Evolutionary conservation across 1,140 invertebrate species (phyloP), one percentile per base, ranked within the genome.

Genomic region (Cataglyphis hispanica): DNA sequence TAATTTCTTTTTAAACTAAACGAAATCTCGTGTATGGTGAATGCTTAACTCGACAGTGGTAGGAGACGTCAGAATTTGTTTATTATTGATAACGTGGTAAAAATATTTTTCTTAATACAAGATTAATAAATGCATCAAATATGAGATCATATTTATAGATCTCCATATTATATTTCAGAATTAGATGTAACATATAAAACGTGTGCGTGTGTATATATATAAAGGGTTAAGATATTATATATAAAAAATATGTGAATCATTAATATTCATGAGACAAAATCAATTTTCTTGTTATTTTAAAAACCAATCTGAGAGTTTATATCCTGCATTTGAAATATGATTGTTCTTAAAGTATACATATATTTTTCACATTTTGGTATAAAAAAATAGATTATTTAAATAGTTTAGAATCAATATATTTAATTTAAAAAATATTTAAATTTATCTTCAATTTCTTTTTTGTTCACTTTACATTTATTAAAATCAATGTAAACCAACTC

Each of bases 41-140:
- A 22, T 40, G 10, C 40, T 81, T 64, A 81, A 81, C 53, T 72
- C 53, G 78, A 53, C 78, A 81, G 78, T 81, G 67, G 66, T 81
- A 72, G 5, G 19, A 53, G 16, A 50, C 3, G 16, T 19, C 46
- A 43, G n/a, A 80, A 80, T 67, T 80, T 78, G 8, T 76, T 43
- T 43, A 10, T 70, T 40, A 10, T 22, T 34, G 6, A 19, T 27
- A 31, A 58, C 31, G 58, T 6, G 16, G 31, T 34, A 16, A 13
- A 31, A 16, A 34, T 50, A 50, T 50, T 50, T 34, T 2, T 50
- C 34, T 50, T 34, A 66, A 66, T n/a, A 66, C 37, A 5, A 60
- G 6, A 40, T n/a, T 56, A 22, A 80, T 67, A 80, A 80, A 80
- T 80, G 43, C 40, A 40, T 22, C n/a, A 25, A n/a, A 13, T 58